Base-by-base conservation (phyloP, 2,113 vertebrate species). In the Alethe diademata region DNA sequence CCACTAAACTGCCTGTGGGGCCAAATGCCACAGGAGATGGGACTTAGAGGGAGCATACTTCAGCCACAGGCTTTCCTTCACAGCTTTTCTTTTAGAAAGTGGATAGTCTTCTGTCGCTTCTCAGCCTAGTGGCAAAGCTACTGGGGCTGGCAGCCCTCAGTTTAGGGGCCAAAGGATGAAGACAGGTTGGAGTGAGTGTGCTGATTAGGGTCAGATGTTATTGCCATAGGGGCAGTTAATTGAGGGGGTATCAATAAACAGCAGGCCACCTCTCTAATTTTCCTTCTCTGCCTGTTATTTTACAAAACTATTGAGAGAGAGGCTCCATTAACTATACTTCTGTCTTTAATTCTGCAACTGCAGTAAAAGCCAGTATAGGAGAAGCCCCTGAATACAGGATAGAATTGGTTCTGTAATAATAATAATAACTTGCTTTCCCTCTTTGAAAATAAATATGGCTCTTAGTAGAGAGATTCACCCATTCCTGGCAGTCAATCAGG, bases 391-490 rank as follows among this genome's bases (percentile, higher is more conserved):
- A 80, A 93, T 93, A 36, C 28, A 81, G 20, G 28, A 57, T 58
- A 56, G 82, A 93, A 84, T 88, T 78, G 82, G 40, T 81, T 94
- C 72, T 74, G 28, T 92, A 92, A 24, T 92, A 94, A 75, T 76
- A 93, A 86, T 35, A 86, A 87, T 79, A 75, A 91, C 56, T 84
- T 86, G 56, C 78, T 95, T 96, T 92, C 25, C 43, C 40, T 90
- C 90, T 96, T 95, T 92, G 82, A 95, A 97, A 95, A 88, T 86
- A 96, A 94, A 92, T 90, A 69, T 35, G 7, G 79, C 86, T 80
- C 58, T 88, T 84, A 83, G 43, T 75, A 71, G 69, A 86, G 89
- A 81, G 69, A 78, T 78, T 90, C 95, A 86, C 54, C 60, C 2
- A 0, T 92, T 81, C 36, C 79, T 80, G 51, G 75, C 88, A 94